Conservation (phyloP, 2,113 vertebrate genomes). For the Mastomys coucha region DNA sequence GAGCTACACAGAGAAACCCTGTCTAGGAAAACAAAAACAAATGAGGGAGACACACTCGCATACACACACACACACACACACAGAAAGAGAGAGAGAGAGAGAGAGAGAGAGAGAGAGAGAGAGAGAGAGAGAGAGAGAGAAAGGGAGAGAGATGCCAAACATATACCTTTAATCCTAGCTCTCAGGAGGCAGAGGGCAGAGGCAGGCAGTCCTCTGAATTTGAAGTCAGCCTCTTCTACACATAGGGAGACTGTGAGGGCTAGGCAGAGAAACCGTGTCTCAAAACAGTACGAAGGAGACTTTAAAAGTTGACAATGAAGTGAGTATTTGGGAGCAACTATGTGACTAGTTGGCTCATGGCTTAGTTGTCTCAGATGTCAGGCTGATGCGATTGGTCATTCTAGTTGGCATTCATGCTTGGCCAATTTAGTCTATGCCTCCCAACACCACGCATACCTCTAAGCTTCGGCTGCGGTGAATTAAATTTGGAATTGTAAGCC, state of each 20-base stretch:
- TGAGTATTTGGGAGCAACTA: not conserved
- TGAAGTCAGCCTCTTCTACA: not conserved
- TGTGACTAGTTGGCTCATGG: not conserved
- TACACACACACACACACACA: no score
- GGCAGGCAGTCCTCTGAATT: not conserved
- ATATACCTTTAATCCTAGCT: no score
- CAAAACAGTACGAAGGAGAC: not conserved
- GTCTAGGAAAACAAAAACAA: not conserved
- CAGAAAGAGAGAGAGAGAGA: no score
- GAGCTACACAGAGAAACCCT: not conserved
- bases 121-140: no score
- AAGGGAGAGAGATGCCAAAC: no score
- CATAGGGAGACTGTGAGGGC: not conserved
- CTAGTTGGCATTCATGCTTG: not conserved
- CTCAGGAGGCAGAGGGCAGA: not conserved
- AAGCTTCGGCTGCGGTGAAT: not conserved
- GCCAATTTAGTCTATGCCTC: not conserved
- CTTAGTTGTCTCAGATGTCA: not conserved
- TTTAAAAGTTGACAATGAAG: not conserved
- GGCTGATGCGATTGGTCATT: not conserved
- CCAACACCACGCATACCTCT: not conserved
- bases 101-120: no score
- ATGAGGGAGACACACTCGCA: not conserved
- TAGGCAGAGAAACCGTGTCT: not conserved
- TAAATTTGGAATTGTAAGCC: not conserved